Conservation (phyloP, 2,113 vertebrate species). For the Hydrochoerus hydrochaeris region DNA sequence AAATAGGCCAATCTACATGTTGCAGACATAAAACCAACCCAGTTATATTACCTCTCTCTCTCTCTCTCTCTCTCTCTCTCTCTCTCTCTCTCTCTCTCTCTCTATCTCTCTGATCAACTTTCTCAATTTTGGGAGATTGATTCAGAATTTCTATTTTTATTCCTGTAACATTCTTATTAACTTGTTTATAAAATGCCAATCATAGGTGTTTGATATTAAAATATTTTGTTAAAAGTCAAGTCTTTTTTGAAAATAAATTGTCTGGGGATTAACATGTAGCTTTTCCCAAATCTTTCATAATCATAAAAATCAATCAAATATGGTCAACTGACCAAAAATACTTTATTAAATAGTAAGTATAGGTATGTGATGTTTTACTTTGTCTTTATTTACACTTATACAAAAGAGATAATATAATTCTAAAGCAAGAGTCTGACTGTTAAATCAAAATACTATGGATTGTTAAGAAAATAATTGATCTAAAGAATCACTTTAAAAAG, state of each 20-base stretch:
- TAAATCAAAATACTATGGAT: neutral
- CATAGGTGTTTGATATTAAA: neutral
- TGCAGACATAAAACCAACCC: neutral
- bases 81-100: no score
- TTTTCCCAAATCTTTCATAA: neutral
- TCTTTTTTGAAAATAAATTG: neutral
- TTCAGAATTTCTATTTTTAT: neutral
- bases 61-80: no score
- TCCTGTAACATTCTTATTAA: neutral
- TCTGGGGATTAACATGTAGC: neutral
- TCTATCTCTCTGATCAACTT: neutral
- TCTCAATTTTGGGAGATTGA: neutral
- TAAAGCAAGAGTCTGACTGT: neutral
- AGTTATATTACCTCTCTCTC: neutral
- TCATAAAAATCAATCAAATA: neutral
- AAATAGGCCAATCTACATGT: neutral
- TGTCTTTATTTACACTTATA: neutral
- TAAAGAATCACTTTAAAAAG: constrained; percentile 16
- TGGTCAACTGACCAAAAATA: neutral
- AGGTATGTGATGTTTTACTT: neutral
- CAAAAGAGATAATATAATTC: neutral
- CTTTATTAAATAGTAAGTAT: constrained; percentile 7
- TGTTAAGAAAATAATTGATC: neutral
- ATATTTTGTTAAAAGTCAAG: neutral
- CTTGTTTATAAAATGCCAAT: neutral